Percentiles rank a stretch among this genome's conserved stretches.
Evolutionary conservation across 1,140 invertebrate species (phyloP).

Genomic region (Pachyrhynchus sulphureomaculatus): DNA sequence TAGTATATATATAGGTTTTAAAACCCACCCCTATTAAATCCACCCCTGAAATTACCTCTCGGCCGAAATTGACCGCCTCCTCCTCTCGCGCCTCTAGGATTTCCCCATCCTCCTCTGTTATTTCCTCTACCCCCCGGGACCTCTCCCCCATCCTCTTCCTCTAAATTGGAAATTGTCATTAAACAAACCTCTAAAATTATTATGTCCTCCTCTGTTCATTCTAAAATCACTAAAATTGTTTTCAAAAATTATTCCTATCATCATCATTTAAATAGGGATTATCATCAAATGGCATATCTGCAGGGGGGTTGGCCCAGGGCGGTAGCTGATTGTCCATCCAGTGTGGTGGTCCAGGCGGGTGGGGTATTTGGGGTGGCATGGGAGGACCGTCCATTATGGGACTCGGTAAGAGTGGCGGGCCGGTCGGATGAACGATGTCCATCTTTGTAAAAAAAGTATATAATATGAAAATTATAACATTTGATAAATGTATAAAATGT

Average conservation of each 20-base stretch:
- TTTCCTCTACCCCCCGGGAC: background rate
- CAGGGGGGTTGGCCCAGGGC: background rate
- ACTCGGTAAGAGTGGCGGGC: background rate
- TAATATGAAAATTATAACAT: too few relatives aligned
- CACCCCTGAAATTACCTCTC: conserved; percentile 36
- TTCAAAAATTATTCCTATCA: background rate
- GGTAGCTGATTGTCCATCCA: background rate
- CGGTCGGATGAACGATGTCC: background rate
- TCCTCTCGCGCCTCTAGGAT: background rate
- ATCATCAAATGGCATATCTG: background rate
- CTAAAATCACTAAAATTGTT: background rate
- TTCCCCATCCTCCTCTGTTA: background rate
- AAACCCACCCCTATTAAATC: conserved; percentile 32
- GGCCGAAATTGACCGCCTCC: conserved; percentile 9
- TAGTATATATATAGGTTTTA: too few relatives aligned
- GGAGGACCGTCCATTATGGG: conserved; percentile 2
- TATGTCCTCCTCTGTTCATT: background rate
- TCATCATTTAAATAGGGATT: background rate
- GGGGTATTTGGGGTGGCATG: background rate
- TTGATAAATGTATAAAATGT: too few relatives aligned
- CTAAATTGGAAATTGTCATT: conserved; percentile 1
- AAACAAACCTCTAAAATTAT: background rate
- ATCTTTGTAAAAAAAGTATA: background rate
- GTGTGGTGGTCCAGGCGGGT: background rate
- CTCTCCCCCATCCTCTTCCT: conserved; percentile 19